These are phyloP conservation scores for Leucophenga montana DNA, from an alignment of 2,888 invertebrate species.

Conservation along the genomic window DNA sequence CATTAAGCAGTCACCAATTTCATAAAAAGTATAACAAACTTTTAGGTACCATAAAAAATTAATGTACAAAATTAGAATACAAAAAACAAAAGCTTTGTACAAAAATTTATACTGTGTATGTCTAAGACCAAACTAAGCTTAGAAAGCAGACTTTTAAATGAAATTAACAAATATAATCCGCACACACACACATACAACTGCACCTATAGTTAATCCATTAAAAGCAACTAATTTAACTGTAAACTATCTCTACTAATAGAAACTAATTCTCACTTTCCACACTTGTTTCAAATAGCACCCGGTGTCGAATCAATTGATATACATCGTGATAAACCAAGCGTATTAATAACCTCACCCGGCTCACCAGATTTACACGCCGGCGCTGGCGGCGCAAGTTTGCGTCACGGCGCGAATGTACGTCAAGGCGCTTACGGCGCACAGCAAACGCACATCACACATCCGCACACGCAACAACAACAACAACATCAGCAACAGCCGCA, in stretches of 20 bases:
- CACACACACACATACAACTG: background rate
- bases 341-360: slow-evolving; percentile 94
- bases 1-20: background rate
- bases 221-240: background rate
- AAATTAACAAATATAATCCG: background rate
- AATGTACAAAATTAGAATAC: background rate
- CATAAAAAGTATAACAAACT: background rate
- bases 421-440: slow-evolving; percentile 50
- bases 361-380: slow-evolving; percentile 86
- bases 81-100: background rate
- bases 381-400: slow-evolving; percentile 56
- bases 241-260: background rate
- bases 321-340: slow-evolving; percentile 88
- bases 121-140: slow-evolving; percentile 40
- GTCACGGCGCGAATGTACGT: slow-evolving; percentile 46
- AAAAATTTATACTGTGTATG: slow-evolving; percentile 44
- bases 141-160: background rate
- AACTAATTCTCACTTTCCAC: background rate
- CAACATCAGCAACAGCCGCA: slow-evolving; percentile 58
- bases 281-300: slow-evolving; percentile 50
- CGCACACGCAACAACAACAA: slow-evolving; percentile 49
- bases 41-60: background rate
- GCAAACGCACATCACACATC: slow-evolving; percentile 36
- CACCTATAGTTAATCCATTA: background rate
- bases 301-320: slow-evolving; percentile 68